Evolutionary conservation across 2,888 invertebrate genomes (phyloP).

Genomic region (Mayetiola destructor): DNA sequence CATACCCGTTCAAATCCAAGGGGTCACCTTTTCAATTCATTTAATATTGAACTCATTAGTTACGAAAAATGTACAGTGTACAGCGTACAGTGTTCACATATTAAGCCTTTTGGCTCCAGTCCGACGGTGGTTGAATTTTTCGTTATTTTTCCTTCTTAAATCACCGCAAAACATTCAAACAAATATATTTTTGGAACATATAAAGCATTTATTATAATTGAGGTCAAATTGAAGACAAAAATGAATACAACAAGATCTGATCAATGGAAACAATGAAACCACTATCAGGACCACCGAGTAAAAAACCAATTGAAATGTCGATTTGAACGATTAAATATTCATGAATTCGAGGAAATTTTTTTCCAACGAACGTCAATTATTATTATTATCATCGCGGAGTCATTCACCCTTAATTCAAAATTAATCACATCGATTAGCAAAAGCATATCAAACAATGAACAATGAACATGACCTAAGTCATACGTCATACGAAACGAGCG

Average conservation of each 20-base stretch:
- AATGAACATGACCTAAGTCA: constrained; percentile 11
- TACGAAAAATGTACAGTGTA: no score
- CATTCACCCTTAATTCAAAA: background rate
- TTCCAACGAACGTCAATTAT: background rate
- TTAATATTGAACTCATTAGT: no score
- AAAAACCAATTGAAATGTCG: background rate
- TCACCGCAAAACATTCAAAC: no score
- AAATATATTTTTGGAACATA: no score
- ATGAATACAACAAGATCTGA: background rate
- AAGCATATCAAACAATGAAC: background rate
- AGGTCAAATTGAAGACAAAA: background rate
- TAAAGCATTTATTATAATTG: no score
- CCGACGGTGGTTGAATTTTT: background rate
- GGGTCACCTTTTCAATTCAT: no score
- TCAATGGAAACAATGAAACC: background rate
- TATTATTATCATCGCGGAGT: background rate
- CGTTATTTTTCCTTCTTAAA: background rate
- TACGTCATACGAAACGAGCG: background rate
- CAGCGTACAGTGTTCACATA: no score
- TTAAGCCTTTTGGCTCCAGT: background rate
- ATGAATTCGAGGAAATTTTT: no score
- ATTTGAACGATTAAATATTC: background rate
- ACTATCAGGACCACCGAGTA: no score
- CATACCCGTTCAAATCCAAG: no score
- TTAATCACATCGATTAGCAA: background rate